phyloP scores from a whole-genome alignment of 2,113 vertebrate genomes.

The Baryphthengus martii region DNA sequence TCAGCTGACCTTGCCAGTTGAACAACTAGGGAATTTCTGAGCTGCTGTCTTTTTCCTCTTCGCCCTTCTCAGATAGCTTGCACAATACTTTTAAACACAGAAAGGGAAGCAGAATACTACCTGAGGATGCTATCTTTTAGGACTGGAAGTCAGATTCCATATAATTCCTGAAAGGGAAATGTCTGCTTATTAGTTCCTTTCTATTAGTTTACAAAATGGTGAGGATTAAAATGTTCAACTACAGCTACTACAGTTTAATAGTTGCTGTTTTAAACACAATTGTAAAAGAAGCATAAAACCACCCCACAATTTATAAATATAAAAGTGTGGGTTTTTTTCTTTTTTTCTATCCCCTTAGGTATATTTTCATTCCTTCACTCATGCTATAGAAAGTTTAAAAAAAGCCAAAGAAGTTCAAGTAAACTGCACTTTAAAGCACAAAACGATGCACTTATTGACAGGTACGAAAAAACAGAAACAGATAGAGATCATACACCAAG shows the following conservation, averaged over 20 bases:
- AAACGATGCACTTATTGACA: background rate
- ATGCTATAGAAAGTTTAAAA: background rate
- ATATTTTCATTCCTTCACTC: background rate
- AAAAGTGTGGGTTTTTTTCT: background rate
- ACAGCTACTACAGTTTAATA: background rate
- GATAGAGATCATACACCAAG: background rate
- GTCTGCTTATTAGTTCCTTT: background rate
- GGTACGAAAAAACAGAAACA: background rate
- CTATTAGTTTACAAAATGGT: background rate
- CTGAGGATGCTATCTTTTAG: background rate
- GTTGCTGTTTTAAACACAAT: background rate
- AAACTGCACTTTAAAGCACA: background rate
- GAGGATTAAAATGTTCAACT: background rate
- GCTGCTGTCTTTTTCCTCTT: background rate
- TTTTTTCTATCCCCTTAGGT: background rate
- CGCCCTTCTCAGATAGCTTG: background rate
- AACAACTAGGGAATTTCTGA: background rate
- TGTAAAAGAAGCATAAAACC: fast-evolving
- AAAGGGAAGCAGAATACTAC: background rate
- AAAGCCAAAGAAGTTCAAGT: background rate
- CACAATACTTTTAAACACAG: background rate
- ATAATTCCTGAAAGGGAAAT: background rate
- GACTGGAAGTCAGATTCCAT: background rate
- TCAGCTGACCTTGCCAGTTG: background rate
- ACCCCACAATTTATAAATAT: background rate